phyloP scores from a whole-genome alignment of 2,797 vertebrate genomes.

The Euphonia xanthogaster region DNA sequence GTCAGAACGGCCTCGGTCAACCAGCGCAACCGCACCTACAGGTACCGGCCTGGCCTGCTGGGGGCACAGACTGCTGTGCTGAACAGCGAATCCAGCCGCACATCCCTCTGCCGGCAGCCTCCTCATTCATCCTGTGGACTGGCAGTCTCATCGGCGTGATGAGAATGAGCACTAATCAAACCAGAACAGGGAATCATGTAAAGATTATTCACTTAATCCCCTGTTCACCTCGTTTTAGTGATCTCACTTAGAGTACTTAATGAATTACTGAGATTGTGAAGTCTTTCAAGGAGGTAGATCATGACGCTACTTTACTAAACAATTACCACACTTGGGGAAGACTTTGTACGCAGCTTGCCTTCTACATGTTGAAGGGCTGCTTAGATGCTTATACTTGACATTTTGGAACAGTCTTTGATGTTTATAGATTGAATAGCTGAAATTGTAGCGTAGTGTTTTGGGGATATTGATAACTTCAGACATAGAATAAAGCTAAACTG shows the following conservation, averaged over 20 bases:
- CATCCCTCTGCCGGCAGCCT: neutral
- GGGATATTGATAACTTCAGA: neutral
- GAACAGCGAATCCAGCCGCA: neutral
- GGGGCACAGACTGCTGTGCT: neutral
- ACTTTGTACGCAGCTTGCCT: neutral
- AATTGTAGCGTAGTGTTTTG: neutral
- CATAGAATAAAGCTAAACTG: neutral
- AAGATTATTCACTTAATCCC: neutral
- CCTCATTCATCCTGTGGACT: neutral
- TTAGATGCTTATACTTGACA: neutral
- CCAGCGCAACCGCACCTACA: slow-evolving; percentile 99
- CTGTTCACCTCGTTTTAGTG: neutral
- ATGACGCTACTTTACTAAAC: neutral
- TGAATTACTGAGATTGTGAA: neutral
- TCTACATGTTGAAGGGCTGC: neutral
- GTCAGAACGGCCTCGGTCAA: slow-evolving; percentile 96
- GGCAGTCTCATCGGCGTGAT: neutral
- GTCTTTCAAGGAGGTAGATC: neutral
- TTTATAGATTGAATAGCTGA: neutral
- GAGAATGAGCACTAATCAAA: neutral
- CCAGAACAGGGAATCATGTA: neutral
- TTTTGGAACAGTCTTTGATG: neutral
- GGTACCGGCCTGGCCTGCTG: slow-evolving; percentile 74
- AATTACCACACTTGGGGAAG: neutral
- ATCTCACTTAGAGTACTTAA: neutral